Percentiles rank a stretch among this genome's conserved stretches.
Evolutionary conservation across 2,888 invertebrate species (phyloP).

Genomic region (Ametastegia equiseti): DNA sequence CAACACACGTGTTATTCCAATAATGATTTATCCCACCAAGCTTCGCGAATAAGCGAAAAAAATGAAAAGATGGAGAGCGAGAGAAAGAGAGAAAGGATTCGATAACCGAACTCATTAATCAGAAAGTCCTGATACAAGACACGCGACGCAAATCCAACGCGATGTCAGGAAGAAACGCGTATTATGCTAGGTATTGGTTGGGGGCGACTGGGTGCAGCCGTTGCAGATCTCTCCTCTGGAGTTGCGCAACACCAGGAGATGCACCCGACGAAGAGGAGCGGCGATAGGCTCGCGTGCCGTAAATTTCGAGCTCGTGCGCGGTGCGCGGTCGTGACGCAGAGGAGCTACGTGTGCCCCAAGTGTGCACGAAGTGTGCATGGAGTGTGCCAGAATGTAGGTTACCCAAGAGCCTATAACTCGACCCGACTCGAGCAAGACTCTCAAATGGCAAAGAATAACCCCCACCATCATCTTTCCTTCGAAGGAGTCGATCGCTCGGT

Average conservation of each 20-base stretch:
- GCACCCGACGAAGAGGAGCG: slow-evolving; percentile 54
- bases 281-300: slow-evolving; percentile 72
- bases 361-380: slow-evolving; percentile 74
- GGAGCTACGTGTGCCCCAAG: slow-evolving; percentile 73
- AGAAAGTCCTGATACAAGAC: slow-evolving; percentile 44
- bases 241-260: slow-evolving; percentile 64
- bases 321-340: slow-evolving; percentile 62
- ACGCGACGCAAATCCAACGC: slow-evolving; percentile 47
- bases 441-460: slow-evolving; percentile 50
- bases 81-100: slow-evolving; percentile 9
- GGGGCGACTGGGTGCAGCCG: slow-evolving; percentile 65
- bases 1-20: background rate
- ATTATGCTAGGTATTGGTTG: slow-evolving; percentile 29
- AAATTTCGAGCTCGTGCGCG: slow-evolving; percentile 75
- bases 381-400: slow-evolving; percentile 70
- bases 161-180: slow-evolving; percentile 39
- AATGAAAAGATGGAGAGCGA: background rate
- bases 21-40: background rate
- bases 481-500: slow-evolving; percentile 19
- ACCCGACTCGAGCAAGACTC: slow-evolving; percentile 53
- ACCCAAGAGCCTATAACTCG: slow-evolving; percentile 45
- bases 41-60: background rate
- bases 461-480: slow-evolving; percentile 14
- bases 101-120: slow-evolving; percentile 40
- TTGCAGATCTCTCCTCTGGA: slow-evolving; percentile 58